Conservation (phyloP, 2,888 invertebrate species). For the Portevinia maculata region DNA sequence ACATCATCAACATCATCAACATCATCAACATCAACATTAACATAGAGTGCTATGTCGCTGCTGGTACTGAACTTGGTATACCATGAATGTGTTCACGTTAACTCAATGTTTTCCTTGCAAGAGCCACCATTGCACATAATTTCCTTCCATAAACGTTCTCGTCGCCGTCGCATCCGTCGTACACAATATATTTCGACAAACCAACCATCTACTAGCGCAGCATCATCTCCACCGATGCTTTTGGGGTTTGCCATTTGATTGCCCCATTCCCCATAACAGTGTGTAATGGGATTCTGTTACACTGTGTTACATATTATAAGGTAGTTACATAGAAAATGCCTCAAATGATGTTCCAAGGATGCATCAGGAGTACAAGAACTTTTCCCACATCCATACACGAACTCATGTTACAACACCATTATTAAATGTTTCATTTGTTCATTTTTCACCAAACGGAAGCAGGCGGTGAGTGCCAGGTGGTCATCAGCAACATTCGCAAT, state of each 20-base stretch:
- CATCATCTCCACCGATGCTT: conserved; percentile 44
- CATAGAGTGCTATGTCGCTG: conserved; percentile 38
- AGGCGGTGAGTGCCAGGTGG: background rate
- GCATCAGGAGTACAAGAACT: background rate
- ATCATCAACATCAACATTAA: conserved; percentile 24
- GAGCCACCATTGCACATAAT: conserved; percentile 60
- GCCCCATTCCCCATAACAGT: conserved; percentile 24
- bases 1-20: conserved; percentile 29
- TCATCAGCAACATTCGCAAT: conserved; percentile 6
- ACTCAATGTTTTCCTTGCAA: conserved; percentile 63
- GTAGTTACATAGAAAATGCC: conserved; percentile 11
- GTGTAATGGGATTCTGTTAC: conserved; percentile 60
- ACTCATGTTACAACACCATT: background rate
- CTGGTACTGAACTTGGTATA: conserved; percentile 32
- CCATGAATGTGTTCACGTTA: conserved; percentile 62
- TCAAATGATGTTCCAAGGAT: conserved; percentile 26
- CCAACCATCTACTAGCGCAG: background rate
- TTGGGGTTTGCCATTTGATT: conserved; percentile 23
- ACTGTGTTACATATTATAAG: conserved; percentile 36
- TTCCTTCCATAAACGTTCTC: conserved; percentile 60
- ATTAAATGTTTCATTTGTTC: conserved; percentile 10
- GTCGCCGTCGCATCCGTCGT: conserved; percentile 24
- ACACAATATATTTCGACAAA: conserved; percentile 26
- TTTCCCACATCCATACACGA: background rate
- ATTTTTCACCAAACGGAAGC: background rate